These are phyloP conservation scores for Chalcosyrphus nemorum DNA, from an alignment of 2,888 invertebrate genomes.

Conservation along the genomic window DNA sequence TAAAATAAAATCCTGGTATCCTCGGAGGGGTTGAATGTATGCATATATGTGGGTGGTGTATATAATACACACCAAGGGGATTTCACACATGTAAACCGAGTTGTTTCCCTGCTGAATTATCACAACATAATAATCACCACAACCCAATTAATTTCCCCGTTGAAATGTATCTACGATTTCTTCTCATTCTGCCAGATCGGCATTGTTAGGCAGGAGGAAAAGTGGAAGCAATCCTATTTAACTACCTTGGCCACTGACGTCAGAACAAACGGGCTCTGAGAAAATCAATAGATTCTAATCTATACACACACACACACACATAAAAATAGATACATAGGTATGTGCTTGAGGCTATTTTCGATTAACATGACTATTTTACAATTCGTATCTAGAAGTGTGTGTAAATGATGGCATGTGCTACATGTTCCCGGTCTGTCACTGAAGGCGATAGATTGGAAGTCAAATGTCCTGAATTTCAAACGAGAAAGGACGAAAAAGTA, in stretches of 20 bases:
- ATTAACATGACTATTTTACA: slow-evolving; percentile 11
- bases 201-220: background rate
- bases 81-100: background rate
- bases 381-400: slow-evolving; percentile 9
- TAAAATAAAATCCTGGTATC: background rate
- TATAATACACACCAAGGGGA: background rate
- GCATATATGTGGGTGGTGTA: background rate
- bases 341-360: slow-evolving; percentile 1
- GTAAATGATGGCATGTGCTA: background rate
- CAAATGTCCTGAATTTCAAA: slow-evolving; percentile 39
- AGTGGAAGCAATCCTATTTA: background rate
- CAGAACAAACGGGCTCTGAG: background rate
- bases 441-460: slow-evolving; percentile 21
- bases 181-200: background rate
- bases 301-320: background rate
- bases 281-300: slow-evolving; percentile 39
- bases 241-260: slow-evolving; percentile 19
- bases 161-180: background rate
- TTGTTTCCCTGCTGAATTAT: background rate
- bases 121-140: slow-evolving; percentile 24
- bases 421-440: slow-evolving; percentile 4
- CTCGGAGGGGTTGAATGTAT: background rate
- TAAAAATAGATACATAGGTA: background rate
- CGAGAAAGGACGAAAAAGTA: slow-evolving; percentile 17
- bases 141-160: slow-evolving; percentile 19